Evolutionary conservation across 1,140 invertebrate genomes (phyloP), one percentile per base, ranked within the genome.

Genomic region (Geopemphigus sp.): DNA sequence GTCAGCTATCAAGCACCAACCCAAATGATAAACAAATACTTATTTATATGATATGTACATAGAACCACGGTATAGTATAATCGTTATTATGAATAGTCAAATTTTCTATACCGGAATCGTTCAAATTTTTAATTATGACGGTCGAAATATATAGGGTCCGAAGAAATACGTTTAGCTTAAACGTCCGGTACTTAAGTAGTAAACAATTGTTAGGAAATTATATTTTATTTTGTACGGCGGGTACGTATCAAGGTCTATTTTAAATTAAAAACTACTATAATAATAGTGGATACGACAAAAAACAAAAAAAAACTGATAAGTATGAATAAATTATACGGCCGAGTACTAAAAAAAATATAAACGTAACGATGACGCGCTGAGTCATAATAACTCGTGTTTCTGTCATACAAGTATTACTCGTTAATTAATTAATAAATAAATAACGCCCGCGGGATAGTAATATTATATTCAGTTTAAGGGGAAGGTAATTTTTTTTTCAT

Each of bases 391-490:
- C 19, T 64, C 32, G 63, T 22, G n/a, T 11, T 39, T 39, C 32
- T n/a, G 63, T 39, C 39, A n/a, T n/a, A n/a, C n/a, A n/a, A n/a
- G n/a, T n/a, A 64, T 45, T 45, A 39, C 32, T 64, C 29, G 32
- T 64, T 39, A 39, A 64, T 64, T 10, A 64, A 64, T 64, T 64
- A 64, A 64, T 64, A 45, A 64, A 64, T 39, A 39, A 39, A 45
- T 54, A 54, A 64, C 39, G 32, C 63, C 63, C n/a, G 63, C 63
- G 32, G 63, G 63, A 64, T 19, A n/a, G n/a, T n/a, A n/a, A n/a
- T n/a, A 64, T 11, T 5, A 11, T 24, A 64, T 4, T 17, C 8
- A 5, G 39, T n/a, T 8, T 5, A 1, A 0, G 22, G 1, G 0
- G n/a, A 47, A 68, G 45, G 22, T 6, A 22, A 64, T 64, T 22